A percentile compares a stretch with the other conserved stretches of the same genome.
These are phyloP conservation scores for Hassar affinis DNA, from an alignment of 2,113 vertebrate genomes.

Conservation along the genomic window DNA sequence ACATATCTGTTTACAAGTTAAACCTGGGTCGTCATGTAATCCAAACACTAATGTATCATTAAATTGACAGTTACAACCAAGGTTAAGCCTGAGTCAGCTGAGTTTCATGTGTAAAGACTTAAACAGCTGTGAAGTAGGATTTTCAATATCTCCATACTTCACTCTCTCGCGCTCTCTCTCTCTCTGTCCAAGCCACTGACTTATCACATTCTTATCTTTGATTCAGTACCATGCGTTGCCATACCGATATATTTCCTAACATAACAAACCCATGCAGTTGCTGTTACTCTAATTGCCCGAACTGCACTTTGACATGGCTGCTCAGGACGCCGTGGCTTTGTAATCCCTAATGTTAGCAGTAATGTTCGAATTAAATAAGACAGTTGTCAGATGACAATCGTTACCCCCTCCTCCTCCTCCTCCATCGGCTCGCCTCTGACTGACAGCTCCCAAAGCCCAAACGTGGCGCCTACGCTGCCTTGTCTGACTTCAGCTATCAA, in stretches of 20 bases:
- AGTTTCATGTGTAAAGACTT: slow-evolving; percentile 21
- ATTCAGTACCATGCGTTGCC: slow-evolving; percentile 8
- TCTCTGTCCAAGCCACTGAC: neutral
- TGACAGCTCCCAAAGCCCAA: slow-evolving; percentile 70
- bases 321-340: slow-evolving; percentile 5
- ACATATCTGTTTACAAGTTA: slow-evolving; percentile 18
- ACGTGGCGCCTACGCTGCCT: slow-evolving; percentile 57
- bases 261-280: neutral
- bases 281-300: neutral
- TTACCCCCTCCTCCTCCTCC: slow-evolving; percentile 81
- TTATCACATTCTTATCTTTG: slow-evolving; percentile 35
- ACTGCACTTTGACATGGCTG: neutral
- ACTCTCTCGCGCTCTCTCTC: neutral
- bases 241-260: neutral
- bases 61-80: slow-evolving; percentile 48
- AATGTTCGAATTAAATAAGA: slow-evolving; percentile 45
- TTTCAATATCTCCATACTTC: neutral
- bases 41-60: slow-evolving; percentile 34
- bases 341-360: slow-evolving; percentile 37
- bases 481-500: slow-evolving; percentile 81
- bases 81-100: slow-evolving; percentile 31
- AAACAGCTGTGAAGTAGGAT: slow-evolving; percentile 42
- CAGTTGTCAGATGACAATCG: slow-evolving; percentile 50
- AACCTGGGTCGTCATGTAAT: slow-evolving; percentile 35
- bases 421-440: slow-evolving; percentile 76